Evolutionary conservation across 53 echinoderm and acorn worm genomes (phyloP), one percentile per base, ranked within the genome.

Genomic region (Crossaster papposus): DNA sequence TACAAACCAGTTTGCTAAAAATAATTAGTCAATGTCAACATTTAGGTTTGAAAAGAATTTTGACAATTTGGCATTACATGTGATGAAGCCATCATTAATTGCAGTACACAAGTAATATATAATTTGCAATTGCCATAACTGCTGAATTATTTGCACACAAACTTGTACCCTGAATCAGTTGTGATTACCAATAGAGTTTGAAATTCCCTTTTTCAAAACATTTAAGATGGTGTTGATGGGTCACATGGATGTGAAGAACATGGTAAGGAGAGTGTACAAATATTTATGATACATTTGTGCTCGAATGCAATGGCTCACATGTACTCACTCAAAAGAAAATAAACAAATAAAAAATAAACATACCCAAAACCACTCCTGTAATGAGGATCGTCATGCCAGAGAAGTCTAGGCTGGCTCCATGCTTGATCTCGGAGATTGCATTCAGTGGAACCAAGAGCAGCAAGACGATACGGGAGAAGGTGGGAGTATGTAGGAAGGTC

Each of bases 381-480:
- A 97, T 85, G 51, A 97, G 71, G 10, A 94, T 75, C 50, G 97
- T 93, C 12, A 97, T 79, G 10, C 94, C 88, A 4, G 92, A 84
- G 63, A 93, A 96, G 55, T 95, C 89, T 22, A 96, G 90, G 90
- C 94, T 90, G 79, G 89, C 72, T 0, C 92, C 92, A 29, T 97
- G 94, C 36, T 82, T 82, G 78, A 97, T 93, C 92, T 97, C 93
- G 22, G 95, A 87, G 53, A 95, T 37, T 20, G 97, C 97, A 83
- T 97, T 97, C 51, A 97, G 88, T 3, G 97, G 95, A 15, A 97
- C 95, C 24, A 97, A 28, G 9, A 96, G 78, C 68, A 97, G 93
- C n/a, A 96, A 90, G 23, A 97, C 89, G 23, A 96, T 72, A 17
- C 95, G 91, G 28, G 96, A 90, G 83, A 95, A 91, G 54, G 86